Evolutionary conservation across 35 echinoderm and acorn worm species (phyloP).

Genomic region (Ophiothrix spiculata): DNA sequence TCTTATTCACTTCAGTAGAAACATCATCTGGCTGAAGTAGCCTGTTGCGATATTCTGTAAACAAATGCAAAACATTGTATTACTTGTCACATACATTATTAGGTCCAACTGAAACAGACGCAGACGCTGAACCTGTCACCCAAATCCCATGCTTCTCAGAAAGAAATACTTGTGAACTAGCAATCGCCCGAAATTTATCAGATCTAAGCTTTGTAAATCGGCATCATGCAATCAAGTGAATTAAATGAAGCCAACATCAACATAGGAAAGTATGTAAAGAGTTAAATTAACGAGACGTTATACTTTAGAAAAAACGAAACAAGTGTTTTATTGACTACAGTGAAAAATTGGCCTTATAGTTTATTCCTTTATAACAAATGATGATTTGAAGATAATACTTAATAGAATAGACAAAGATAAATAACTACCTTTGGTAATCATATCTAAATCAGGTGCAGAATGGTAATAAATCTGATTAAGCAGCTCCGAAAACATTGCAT

Average conservation of each 20-base stretch:
- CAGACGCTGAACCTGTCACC: neutral
- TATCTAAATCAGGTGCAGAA: conserved; percentile 64
- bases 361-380: neutral
- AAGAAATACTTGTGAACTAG: too few species aligned
- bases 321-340: neutral
- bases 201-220: neutral
- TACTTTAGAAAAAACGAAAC: neutral
- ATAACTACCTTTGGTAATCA: conserved; percentile 74
- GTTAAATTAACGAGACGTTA: too few species aligned
- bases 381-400: neutral
- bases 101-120: neutral
- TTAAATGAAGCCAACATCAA: too few species aligned
- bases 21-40: conserved; percentile 65
- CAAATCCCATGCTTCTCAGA: neutral
- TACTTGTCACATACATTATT: neutral
- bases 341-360: neutral
- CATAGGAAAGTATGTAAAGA: too few species aligned
- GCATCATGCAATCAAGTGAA: neutral
- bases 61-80: neutral
- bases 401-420: neutral
- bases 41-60: conserved; percentile 86
- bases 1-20: conserved; percentile 55
- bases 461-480: conserved; percentile 84
- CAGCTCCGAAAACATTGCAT: conserved; percentile 80
- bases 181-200: too few species aligned